A percentile compares a stretch with the other conserved stretches of the same genome.
Evolutionary conservation across 2,888 invertebrate genomes (phyloP).

Genomic region (Acleris laterana): DNA sequence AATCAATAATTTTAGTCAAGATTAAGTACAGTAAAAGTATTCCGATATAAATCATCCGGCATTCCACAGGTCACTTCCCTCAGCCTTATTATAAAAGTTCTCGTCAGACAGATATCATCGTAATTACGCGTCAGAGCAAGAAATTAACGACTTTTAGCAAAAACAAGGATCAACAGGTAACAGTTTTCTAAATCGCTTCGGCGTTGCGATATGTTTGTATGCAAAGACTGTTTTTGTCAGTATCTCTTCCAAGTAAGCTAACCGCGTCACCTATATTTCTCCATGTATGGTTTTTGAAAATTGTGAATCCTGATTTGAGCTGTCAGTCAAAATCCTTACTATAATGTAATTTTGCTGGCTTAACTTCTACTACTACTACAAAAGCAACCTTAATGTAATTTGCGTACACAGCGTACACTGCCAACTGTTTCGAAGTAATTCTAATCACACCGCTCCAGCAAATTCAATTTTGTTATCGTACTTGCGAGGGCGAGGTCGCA

Average conservation of each 20-base stretch:
- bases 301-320: no score
- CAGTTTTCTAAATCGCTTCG: no score
- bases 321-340: no score
- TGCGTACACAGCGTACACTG: background rate
- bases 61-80: constrained; percentile 7
- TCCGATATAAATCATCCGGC: background rate
- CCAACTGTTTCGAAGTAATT: constrained; percentile 3
- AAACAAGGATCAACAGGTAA: constrained; percentile 6
- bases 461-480: constrained; percentile 8
- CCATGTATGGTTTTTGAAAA: no score
- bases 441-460: constrained; percentile 14
- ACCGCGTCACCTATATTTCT: no score
- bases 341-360: no score
- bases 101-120: constrained; percentile 4
- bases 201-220: no score
- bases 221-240: no score
- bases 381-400: no score
- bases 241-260: no score
- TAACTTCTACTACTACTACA: no score
- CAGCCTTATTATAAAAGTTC: constrained; percentile 2
- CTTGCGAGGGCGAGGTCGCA: constrained; percentile 3
- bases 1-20: background rate
- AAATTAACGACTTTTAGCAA: constrained; percentile 3
- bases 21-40: background rate
- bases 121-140: constrained; percentile 10